Evolutionary conservation across 2,888 invertebrate species (phyloP).

Genomic region (Stegophylla sp.): DNA sequence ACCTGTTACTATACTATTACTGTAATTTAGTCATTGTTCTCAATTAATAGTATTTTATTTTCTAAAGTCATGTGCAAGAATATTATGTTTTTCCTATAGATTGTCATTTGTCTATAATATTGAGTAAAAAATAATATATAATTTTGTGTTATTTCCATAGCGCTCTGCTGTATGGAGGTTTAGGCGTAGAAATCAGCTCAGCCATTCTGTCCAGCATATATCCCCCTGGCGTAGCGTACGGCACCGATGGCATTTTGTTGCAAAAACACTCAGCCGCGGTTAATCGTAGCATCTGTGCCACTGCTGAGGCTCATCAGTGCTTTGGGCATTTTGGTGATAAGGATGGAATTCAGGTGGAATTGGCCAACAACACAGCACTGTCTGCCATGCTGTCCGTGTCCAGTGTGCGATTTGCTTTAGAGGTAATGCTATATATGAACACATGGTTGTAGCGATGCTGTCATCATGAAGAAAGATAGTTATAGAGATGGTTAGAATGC

Average conservation of each 20-base stretch:
- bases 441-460: too few species aligned
- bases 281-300: conserved; percentile 64
- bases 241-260: conserved; percentile 65
- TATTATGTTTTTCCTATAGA: too few species aligned
- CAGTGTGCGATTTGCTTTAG: conserved; percentile 64
- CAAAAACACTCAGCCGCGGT: conserved; percentile 65
- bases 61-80: too few species aligned
- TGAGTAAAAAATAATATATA: too few species aligned
- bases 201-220: conserved; percentile 67
- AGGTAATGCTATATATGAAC: too few species aligned
- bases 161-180: conserved; percentile 67
- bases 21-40: too few species aligned
- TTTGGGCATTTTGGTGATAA: conserved; percentile 60
- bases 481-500: too few species aligned
- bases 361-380: conserved; percentile 60
- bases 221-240: conserved; percentile 65
- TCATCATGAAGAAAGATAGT: too few species aligned
- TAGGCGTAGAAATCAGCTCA: conserved; percentile 67
- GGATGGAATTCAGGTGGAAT: conserved; percentile 25
- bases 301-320: conserved; percentile 60
- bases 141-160: too few species aligned
- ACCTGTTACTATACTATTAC: too few species aligned
- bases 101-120: too few species aligned
- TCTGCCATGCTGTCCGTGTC: conserved; percentile 63
- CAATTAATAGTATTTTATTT: too few species aligned